Percentiles rank a stretch among this genome's conserved stretches.
Evolutionary conservation across 2,797 vertebrate genomes (phyloP).

Genomic region (Enteromius paludinosus): DNA sequence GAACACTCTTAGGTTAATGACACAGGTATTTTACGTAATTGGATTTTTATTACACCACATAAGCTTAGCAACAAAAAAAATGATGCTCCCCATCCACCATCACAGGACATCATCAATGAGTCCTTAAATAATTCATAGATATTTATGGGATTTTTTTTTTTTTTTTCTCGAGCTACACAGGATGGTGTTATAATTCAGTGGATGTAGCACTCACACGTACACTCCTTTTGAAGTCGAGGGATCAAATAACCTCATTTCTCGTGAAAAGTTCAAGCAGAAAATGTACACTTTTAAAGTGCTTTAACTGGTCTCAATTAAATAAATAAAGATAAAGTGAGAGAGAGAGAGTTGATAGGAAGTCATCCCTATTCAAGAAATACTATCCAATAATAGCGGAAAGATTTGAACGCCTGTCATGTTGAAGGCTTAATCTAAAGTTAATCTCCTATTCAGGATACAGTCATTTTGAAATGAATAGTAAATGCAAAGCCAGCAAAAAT

Average conservation of each 20-base stretch:
- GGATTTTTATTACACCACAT: conserved; percentile 85
- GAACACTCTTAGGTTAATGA: conserved; percentile 86
- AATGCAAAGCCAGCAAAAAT: conserved; percentile 78
- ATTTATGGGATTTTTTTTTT: conserved; percentile 54
- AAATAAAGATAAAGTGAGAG: conserved; percentile 25
- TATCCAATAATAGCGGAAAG: conserved; percentile 11
- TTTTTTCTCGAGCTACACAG: conserved; percentile 14
- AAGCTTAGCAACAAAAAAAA: conserved; percentile 81
- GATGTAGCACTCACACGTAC: background rate
- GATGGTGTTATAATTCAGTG: conserved; percentile 30
- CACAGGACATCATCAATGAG: conserved; percentile 80
- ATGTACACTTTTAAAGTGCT: conserved; percentile 43
- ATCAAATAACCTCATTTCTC: conserved; percentile 29
- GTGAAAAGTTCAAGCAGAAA: conserved; percentile 56
- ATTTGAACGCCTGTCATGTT: conserved; percentile 75
- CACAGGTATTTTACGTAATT: conserved; percentile 86
- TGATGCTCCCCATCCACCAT: conserved; percentile 76
- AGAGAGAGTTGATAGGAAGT: conserved; percentile 35
- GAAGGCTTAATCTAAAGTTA: conserved; percentile 78
- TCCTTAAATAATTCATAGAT: conserved; percentile 78
- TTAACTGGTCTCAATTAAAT: conserved; percentile 49
- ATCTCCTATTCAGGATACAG: conserved; percentile 79
- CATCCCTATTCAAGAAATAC: conserved; percentile 31
- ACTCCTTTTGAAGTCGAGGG: conserved; percentile 31
- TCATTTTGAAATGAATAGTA: conserved; percentile 74